Evolutionary conservation across 2,797 vertebrate species (phyloP), one percentile per base, ranked within the genome.

Genomic region (Sebastes glaucus): DNA sequence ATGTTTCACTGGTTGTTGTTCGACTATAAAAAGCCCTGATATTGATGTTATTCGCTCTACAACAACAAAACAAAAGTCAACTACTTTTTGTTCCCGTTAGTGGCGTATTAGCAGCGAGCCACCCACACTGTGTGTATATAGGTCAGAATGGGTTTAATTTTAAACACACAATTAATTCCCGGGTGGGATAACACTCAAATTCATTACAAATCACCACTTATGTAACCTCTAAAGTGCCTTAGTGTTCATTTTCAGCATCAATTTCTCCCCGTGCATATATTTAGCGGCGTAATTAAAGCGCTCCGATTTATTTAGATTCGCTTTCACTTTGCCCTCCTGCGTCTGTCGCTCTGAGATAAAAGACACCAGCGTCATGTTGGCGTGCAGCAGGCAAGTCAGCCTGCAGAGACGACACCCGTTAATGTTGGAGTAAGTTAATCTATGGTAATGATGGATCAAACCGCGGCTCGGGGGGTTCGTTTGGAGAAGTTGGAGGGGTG

Each of bases 151-250:
- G 82, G 75, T 87, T 89, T 77, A 74, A 84, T 83, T 87, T 72
- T 60, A 89, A 70, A 69, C 67, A 79, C 57, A 82, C 72, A 78
- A 84, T 90, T 91, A 87, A 86, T 87, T 87, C 76, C 82, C 49
- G 5, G 72, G 11, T 74, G 74, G 59, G 74, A 66, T 23, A 87
- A 85, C 56, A 72, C 14, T 68, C 25, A 73, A 75, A 78, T 84
- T 85, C 74, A 74, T 84, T 66, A 81, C 59, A 73, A 80, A 82
- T 78, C 68, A 68, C 9, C 23, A 16, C 60, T 83, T 88, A 83
- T 27, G 49, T 75, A 88, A 85, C 76, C 61, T 77, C 38, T 25
- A 7, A 75, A 71, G 25, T 74, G 81, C 78, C 66, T 78, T 10
- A 4, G 32, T 70, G 23, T 74, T 88, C 53, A 25, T 82, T 80